Percentiles rank a stretch among this genome's conserved stretches.
Conservation (phyloP, 1,140 invertebrate species). For the Heliconius melpomene region DNA sequence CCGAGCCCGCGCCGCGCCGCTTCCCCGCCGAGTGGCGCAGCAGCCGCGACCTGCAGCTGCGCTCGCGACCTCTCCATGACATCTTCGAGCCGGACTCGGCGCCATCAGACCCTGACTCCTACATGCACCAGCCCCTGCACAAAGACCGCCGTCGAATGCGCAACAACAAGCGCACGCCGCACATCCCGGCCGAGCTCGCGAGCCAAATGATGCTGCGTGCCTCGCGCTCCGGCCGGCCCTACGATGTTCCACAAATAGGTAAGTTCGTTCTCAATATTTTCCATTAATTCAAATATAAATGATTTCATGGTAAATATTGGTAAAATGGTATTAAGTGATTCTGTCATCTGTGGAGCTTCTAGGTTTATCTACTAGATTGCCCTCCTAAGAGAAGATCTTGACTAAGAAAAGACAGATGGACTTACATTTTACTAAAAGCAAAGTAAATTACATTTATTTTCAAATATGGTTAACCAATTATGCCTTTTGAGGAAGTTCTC, state of each 20-base stretch:
- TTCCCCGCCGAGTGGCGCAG: constrained; percentile 62
- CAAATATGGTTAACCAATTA: background rate
- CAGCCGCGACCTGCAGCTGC: constrained; percentile 58
- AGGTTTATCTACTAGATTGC: no score
- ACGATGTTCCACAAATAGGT: constrained; percentile 78
- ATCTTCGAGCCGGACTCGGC: constrained; percentile 60
- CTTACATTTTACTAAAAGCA: no score
- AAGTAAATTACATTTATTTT: no score
- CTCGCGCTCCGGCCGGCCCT: constrained; percentile 68
- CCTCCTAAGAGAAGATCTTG: no score
- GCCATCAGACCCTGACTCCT: constrained; percentile 40
- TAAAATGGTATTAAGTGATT: no score
- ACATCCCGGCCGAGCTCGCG: constrained; percentile 65
- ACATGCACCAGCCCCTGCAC: constrained; percentile 50
- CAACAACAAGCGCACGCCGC: constrained; percentile 65
- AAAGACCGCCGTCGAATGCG: constrained; percentile 62
- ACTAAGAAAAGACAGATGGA: no score
- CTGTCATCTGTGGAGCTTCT: no score
- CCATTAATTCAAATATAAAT: no score
- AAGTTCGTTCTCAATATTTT: constrained; percentile 26
- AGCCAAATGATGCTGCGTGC: constrained; percentile 77
- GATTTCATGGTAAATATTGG: no score
- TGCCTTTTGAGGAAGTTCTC: background rate
- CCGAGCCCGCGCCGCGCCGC: constrained; percentile 63
- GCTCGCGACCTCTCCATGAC: constrained; percentile 61